Evolutionary conservation across 2,888 invertebrate genomes (phyloP).

Genomic region (Drosophila engyochracea): DNA sequence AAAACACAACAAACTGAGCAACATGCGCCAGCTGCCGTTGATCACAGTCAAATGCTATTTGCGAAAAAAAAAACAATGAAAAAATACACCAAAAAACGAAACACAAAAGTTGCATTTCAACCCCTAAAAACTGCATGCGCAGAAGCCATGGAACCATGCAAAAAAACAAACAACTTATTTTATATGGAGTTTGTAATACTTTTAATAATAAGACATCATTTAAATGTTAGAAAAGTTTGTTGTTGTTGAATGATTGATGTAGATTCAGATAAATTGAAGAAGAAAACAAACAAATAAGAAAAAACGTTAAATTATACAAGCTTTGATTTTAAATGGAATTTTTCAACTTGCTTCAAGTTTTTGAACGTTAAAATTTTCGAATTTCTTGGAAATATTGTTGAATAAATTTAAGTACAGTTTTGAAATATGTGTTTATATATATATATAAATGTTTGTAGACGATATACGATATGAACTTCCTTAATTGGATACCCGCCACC

Average conservation of each 20-base stretch:
- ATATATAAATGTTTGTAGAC: neutral
- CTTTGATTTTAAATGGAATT: too few relatives aligned
- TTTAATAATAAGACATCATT: neutral
- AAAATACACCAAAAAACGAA: neutral
- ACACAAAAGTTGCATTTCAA: conserved; percentile 37
- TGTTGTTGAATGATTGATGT: neutral
- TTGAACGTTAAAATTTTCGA: neutral
- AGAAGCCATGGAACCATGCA: conserved; percentile 11
- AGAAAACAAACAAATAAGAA: neutral
- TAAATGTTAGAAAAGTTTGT: neutral
- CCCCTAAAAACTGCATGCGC: conserved; percentile 39
- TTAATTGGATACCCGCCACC: conserved; percentile 39
- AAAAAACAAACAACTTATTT: conserved; percentile 6
- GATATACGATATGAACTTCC: conserved; percentile 6
- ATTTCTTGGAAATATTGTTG: neutral
- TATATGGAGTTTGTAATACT: neutral
- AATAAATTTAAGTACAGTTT: neutral
- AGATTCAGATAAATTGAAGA: neutral
- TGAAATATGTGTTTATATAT: neutral
- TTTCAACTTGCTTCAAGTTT: neutral
- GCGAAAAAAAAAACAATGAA: conserved; percentile 15
- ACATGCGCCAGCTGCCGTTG: conserved; percentile 52
- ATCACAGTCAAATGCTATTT: conserved; percentile 43
- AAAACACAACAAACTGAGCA: conserved; percentile 1
- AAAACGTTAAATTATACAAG: too few relatives aligned